These are phyloP conservation scores for Nebria ingens DNA, from an alignment of 1,140 invertebrate species.

Conservation along the genomic window DNA sequence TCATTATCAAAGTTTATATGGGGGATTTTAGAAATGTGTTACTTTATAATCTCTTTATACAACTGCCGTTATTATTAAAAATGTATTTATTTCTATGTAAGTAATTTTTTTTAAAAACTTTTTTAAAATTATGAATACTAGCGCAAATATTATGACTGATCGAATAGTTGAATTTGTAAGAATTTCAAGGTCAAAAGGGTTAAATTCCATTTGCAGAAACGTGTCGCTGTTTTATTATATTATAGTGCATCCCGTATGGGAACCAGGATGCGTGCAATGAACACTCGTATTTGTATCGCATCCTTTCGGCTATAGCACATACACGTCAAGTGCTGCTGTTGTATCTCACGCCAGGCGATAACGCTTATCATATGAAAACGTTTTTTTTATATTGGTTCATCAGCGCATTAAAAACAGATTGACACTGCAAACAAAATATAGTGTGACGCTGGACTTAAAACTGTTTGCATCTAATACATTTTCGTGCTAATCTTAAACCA, in stretches of 20 bases:
- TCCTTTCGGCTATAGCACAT: background rate
- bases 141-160: too few species aligned
- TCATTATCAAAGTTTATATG: too few species aligned
- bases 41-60: too few species aligned
- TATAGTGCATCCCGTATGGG: background rate
- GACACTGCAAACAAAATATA: background rate
- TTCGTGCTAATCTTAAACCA: background rate
- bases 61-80: too few species aligned
- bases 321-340: too few species aligned
- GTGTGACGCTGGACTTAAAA: background rate
- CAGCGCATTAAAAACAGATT: background rate
- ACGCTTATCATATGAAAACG: background rate
- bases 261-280: slow-evolving; percentile 3
- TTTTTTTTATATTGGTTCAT: background rate
- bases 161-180: too few species aligned
- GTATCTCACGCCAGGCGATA: background rate
- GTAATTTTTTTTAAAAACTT: too few species aligned
- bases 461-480: background rate
- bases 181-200: too few species aligned
- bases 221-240: background rate
- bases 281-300: background rate
- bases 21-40: too few species aligned
- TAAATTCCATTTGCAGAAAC: background rate
- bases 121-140: too few species aligned
- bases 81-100: too few species aligned